These are phyloP conservation scores for Babylonia areolata DNA, from an alignment of 1,140 invertebrate genomes.

Conservation along the genomic window DNA sequence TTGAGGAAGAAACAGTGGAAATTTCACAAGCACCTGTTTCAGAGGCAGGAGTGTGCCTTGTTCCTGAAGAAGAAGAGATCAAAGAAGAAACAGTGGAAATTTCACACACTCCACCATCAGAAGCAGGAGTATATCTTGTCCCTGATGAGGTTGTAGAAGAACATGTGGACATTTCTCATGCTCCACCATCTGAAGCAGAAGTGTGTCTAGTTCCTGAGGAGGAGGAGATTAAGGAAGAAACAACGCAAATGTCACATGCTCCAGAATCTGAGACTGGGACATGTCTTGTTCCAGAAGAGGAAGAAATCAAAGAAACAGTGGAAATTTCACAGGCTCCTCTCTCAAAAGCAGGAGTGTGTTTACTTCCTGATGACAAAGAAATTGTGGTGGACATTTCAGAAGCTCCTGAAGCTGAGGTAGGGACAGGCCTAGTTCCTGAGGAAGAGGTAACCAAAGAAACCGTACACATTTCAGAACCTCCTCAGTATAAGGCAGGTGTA, in stretches of 20 bases:
- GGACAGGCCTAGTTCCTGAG: constrained; percentile 28
- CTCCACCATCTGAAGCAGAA: neutral
- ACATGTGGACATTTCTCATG: constrained; percentile 57
- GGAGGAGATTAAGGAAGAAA: constrained; percentile 26
- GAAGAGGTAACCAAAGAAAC: constrained; percentile 67
- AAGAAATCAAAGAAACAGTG: constrained; percentile 5
- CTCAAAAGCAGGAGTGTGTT: neutral
- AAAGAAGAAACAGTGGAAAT: constrained; percentile 62
- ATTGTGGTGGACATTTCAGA: neutral
- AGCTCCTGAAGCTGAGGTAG: neutral
- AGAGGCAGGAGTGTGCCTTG: constrained; percentile 18
- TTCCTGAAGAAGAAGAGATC: constrained; percentile 41
- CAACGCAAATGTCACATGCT: neutral
- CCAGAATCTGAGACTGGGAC: neutral
- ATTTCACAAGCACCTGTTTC: neutral
- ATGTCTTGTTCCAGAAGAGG: constrained; percentile 8
- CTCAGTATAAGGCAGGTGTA: neutral
- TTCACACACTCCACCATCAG: constrained; percentile 17
- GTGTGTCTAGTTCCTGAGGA: constrained; percentile 7
- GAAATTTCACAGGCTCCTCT: neutral
- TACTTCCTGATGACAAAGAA: neutral
- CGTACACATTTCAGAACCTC: neutral
- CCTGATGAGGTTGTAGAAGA: constrained; percentile 44
- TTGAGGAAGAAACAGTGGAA: constrained; percentile 64
- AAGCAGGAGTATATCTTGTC: neutral